Percentiles rank a stretch among this genome's conserved stretches.
Conservation (phyloP, 2,113 vertebrate genomes). For the Catharus minimus region DNA sequence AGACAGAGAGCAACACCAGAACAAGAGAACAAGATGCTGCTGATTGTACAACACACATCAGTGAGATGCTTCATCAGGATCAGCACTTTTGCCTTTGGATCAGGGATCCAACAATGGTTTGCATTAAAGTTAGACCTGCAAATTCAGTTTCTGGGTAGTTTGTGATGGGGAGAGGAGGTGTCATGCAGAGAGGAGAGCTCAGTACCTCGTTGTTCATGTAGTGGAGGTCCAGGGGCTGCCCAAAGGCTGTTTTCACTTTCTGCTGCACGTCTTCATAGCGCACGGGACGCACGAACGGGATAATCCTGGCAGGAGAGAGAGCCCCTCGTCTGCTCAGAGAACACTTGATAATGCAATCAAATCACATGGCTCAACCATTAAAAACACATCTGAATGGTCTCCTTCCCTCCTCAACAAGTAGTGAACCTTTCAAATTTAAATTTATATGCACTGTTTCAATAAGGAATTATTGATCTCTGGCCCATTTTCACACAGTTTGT, state of each 20-base stretch:
- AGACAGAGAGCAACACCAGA: neutral
- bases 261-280: conserved; percentile 91
- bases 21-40: neutral
- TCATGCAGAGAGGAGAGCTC: neutral
- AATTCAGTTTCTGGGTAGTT: neutral
- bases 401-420: neutral
- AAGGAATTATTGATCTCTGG: neutral
- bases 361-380: neutral
- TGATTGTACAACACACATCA: neutral
- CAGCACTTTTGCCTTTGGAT: neutral
- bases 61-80: neutral
- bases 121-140: neutral
- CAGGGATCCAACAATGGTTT: rapidly evolving
- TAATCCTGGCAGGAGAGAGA: conserved; percentile 76
- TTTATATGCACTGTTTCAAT: neutral
- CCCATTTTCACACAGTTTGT: neutral
- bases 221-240: conserved; percentile 90
- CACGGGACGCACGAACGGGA: conserved; percentile 90
- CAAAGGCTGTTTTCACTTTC: conserved; percentile 91
- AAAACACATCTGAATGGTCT: neutral
- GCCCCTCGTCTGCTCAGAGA: neutral
- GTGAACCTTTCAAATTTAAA: neutral
- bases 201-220: conserved; percentile 96
- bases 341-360: neutral
- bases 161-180: neutral